Evolutionary conservation across 2,888 invertebrate species (phyloP), one percentile per base, ranked within the genome.

Genomic region (Lochmaea crataegi): DNA sequence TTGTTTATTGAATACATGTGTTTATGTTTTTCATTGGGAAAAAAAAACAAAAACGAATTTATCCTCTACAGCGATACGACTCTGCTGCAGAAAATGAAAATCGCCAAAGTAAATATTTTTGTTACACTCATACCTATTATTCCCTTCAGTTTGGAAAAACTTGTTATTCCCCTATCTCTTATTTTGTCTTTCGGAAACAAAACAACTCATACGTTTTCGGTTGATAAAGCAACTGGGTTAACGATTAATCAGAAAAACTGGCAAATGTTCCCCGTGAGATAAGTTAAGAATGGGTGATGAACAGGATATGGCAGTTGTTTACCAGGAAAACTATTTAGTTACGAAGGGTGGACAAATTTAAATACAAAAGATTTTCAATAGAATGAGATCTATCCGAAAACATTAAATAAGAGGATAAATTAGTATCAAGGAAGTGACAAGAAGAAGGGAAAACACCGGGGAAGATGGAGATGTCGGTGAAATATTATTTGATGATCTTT

Each of bases 181-280:
- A 72, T 64, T 67, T 72, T 68, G 68, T 64, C 38, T 72, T 64
- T 18, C 22, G 38, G 22, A 68, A 72, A 72, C 68, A 68, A 68
- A 72, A 72, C 72, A 72, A 64, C 72, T 68, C 67, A 67, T 72
- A 68, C 72, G 64, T 72, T 72, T 57, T 68, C 68, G 45, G 66
- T 67, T 71, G 66, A 67, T 71, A 67, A 67, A 61, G 41, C 71
- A 71, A 67, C 71, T 67, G 53, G 71, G 71, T 67, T 71, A 71
- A 71, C 71, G 66, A 71, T 60, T 60, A 67, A 67, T 61, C n/a
- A 45, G 48, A 41, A 71, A 65, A 71, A 67, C 65, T 22, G 45
- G 53, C 26, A 60, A n/a, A 66, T 56, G 58, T 6, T 60, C 16
- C 56, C 63, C 67, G 51, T 67, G 67, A 71, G 71, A 67, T 71